Evolutionary conservation across 2,888 invertebrate genomes (phyloP).

Genomic region (Plemyria rubiginata): DNA sequence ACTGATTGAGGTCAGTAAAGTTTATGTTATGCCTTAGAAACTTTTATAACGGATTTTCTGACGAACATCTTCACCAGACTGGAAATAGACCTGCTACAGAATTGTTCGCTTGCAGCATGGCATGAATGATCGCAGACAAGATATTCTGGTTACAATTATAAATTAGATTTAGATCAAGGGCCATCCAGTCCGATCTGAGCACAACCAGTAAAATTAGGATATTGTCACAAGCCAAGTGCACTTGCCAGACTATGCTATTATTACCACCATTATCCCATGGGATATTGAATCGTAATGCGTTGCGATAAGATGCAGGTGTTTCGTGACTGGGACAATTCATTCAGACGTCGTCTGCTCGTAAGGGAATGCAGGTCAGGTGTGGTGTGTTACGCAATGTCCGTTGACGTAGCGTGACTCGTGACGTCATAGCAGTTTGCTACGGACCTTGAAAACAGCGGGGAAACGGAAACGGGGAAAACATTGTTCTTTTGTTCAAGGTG

Average conservation of each 20-base stretch:
- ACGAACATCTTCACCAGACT: not conserved
- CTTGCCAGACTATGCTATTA: slow-evolving; percentile 76
- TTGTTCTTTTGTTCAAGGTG: not conserved
- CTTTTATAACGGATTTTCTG: too few relatives aligned
- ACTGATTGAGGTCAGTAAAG: too few relatives aligned
- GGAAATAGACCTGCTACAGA: not conserved
- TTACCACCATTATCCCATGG: slow-evolving; percentile 51
- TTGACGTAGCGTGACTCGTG: slow-evolving; percentile 45
- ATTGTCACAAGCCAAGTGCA: slow-evolving; percentile 73
- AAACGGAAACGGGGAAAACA: not conserved
- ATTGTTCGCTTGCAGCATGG: not conserved
- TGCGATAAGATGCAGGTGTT: slow-evolving; percentile 31
- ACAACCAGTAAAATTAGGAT: slow-evolving; percentile 71
- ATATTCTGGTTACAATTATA: slow-evolving; percentile 50
- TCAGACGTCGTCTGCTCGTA: slow-evolving; percentile 45
- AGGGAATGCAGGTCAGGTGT: slow-evolving; percentile 58
- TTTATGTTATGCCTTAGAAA: too few relatives aligned
- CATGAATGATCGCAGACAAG: slow-evolving; percentile 41
- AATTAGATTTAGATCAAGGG: slow-evolving; percentile 76
- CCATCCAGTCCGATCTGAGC: slow-evolving; percentile 56
- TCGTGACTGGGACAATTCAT: slow-evolving; percentile 42
- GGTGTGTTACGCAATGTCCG: slow-evolving; percentile 43
- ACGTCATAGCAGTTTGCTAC: slow-evolving; percentile 38
- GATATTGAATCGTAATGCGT: slow-evolving; percentile 55
- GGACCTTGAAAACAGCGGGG: slow-evolving; percentile 24